Evolutionary conservation across 1,140 invertebrate species (phyloP).

Genomic region (Nixonia krombeini): DNA sequence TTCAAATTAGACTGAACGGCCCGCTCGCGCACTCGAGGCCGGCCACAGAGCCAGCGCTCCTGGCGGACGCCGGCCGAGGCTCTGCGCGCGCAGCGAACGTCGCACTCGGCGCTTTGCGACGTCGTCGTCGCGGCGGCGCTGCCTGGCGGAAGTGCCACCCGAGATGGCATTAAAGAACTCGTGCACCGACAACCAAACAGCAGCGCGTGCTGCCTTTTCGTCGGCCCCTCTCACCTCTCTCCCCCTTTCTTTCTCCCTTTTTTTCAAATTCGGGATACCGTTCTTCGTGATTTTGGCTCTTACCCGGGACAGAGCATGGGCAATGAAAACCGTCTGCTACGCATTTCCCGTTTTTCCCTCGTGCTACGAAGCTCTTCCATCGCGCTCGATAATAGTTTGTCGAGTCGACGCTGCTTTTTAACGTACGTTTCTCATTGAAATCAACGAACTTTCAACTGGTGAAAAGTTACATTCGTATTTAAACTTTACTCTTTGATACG

Average conservation of each 20-base stretch:
- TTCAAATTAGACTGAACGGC: constrained; percentile 73
- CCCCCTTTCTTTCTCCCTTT: constrained; percentile 4
- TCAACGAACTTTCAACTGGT: no score
- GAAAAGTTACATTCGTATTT: no score
- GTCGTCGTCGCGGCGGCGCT: constrained; percentile 43
- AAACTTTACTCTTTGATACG: no score
- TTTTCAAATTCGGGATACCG: no score
- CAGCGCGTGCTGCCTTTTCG: constrained; percentile 36
- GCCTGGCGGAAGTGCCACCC: constrained; percentile 42
- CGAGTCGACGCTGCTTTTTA: no score
- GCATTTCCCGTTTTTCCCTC: no score
- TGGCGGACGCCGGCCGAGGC: constrained; percentile 67
- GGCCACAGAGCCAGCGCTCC: constrained; percentile 68
- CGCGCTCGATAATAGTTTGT: neutral
- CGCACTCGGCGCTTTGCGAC: constrained; percentile 41
- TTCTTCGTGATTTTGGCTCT: no score
- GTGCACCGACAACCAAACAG: no score
- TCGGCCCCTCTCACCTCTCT: constrained; percentile 17
- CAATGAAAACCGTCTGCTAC: neutral
- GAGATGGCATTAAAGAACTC: constrained; percentile 56
- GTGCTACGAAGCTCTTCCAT: no score
- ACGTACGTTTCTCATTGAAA: no score
- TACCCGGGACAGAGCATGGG: no score
- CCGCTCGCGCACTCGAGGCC: constrained; percentile 65
- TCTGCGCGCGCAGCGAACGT: constrained; percentile 64